Conservation (phyloP, 2,113 vertebrate species). For the Nothoprocta pentlandii region DNA sequence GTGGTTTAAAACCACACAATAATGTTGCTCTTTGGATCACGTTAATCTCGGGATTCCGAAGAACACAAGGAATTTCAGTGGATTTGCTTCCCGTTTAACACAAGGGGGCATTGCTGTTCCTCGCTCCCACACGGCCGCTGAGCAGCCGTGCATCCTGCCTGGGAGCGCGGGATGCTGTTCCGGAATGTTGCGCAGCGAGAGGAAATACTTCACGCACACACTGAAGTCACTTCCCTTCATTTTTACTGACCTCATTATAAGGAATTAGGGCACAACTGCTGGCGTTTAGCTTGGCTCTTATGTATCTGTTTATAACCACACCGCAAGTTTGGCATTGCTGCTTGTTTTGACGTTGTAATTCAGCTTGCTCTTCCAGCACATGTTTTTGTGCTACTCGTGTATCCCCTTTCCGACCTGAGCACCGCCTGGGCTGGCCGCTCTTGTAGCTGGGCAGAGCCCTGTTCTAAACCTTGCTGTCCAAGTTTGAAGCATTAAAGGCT, state of each 20-base stretch:
- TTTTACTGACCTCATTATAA: background rate
- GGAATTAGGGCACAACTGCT: background rate
- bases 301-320: rapidly evolving
- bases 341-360: background rate
- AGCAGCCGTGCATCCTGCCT: rapidly evolving
- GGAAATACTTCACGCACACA: rapidly evolving
- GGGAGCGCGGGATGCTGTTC: rapidly evolving
- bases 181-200: rapidly evolving
- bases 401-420: background rate
- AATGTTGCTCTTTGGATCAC: rapidly evolving
- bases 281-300: background rate
- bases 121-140: background rate
- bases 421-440: rapidly evolving
- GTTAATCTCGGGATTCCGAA: background rate
- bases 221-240: rapidly evolving
- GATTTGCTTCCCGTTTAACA: background rate
- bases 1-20: background rate
- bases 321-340: background rate
- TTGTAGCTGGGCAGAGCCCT: background rate
- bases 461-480: background rate
- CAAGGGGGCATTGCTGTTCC: constrained; percentile 67
- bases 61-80: rapidly evolving
- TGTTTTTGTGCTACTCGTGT: rapidly evolving
- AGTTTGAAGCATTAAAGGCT: background rate
- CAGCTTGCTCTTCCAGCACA: background rate